A percentile compares a stretch with the other conserved stretches of the same genome.
Conservation (phyloP, 2,797 vertebrate species). For the Phataginus tricuspis region DNA sequence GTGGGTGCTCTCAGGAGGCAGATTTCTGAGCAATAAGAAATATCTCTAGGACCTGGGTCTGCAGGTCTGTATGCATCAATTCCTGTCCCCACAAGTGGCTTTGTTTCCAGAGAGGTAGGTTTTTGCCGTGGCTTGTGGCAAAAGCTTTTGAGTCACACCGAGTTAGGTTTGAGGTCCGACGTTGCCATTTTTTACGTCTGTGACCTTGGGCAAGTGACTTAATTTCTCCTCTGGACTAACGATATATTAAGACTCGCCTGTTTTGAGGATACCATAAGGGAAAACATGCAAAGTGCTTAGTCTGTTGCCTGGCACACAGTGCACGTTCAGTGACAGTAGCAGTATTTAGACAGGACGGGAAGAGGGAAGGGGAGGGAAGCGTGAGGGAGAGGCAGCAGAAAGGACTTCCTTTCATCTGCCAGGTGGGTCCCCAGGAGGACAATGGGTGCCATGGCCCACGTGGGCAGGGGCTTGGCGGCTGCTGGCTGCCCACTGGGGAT, state of each 20-base stretch:
- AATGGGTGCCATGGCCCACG: neutral
- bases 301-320: neutral
- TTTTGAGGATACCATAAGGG: neutral
- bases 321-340: neutral
- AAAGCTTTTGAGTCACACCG: neutral
- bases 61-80: neutral
- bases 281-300: neutral
- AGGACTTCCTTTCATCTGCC: constrained; percentile 27
- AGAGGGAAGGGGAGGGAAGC: neutral
- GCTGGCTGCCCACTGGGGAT: constrained; percentile 37
- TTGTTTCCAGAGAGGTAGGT: neutral
- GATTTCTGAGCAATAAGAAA: neutral
- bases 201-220: neutral
- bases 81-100: neutral
- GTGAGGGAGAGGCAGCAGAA: neutral
- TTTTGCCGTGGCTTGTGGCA: neutral
- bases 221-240: neutral
- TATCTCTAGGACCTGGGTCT: neutral
- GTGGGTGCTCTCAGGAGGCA: neutral
- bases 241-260: neutral
- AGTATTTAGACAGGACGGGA: neutral
- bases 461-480: constrained; percentile 39
- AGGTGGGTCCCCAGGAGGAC: constrained; percentile 6
- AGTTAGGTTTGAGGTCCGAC: neutral
- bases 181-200: neutral